phyloP scores from a whole-genome alignment of 2,888 invertebrate species.

The Carpatolechia fugitivella region DNA sequence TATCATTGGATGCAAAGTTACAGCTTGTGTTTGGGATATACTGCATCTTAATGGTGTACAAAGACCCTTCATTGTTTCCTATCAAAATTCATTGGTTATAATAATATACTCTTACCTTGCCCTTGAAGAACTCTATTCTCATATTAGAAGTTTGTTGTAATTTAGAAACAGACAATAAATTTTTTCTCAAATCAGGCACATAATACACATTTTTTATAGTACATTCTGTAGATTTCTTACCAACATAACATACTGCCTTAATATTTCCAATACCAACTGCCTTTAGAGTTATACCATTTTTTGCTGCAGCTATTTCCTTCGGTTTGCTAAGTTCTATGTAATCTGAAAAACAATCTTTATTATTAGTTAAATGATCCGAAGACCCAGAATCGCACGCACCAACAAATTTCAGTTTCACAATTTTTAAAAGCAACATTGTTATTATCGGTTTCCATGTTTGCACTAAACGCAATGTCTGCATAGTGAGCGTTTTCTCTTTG shows the following conservation, averaged over 20 bases:
- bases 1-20: not conserved
- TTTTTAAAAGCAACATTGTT: too few species aligned
- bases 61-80: not conserved
- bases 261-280: conserved; percentile 3
- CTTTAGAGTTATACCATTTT: not conserved
- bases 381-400: conserved; percentile 14
- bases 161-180: conserved; percentile 15
- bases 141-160: not conserved
- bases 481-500: too few species aligned
- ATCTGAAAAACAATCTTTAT: conserved; percentile 5
- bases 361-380: conserved; percentile 15
- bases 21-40: not conserved
- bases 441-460: too few species aligned
- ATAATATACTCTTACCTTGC: not conserved
- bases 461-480: too few species aligned
- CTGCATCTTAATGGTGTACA: not conserved
- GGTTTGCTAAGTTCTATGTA: not conserved
- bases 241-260: not conserved
- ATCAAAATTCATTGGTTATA: not conserved
- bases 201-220: conserved; percentile 8
- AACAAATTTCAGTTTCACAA: too few species aligned
- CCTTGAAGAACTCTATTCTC: not conserved
- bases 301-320: conserved; percentile 3
- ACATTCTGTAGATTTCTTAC: not conserved
- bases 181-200: conserved; percentile 9